Evolutionary conservation across 2,113 vertebrate species (phyloP).

Genomic region (Tupaia chinensis): DNA sequence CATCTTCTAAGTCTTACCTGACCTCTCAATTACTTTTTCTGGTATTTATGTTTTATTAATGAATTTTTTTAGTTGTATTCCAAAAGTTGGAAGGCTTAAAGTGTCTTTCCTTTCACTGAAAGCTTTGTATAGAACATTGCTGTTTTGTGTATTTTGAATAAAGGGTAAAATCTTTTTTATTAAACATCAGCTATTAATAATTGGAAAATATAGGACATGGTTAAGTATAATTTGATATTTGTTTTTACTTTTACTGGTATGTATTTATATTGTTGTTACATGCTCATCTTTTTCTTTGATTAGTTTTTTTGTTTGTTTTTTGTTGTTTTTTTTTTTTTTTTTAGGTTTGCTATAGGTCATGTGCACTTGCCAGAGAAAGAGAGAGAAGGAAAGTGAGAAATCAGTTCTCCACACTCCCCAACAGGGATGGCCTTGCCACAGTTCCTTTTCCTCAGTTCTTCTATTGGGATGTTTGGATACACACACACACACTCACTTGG

Average conservation of each 20-base stretch:
- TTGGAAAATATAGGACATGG: slow-evolving; percentile 16
- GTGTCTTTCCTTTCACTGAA: not conserved
- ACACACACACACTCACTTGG: too few species aligned
- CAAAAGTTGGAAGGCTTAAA: not conserved
- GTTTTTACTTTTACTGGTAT: not conserved
- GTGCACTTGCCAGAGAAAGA: too few species aligned
- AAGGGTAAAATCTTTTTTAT: slow-evolving; percentile 19
- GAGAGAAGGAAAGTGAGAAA: too few species aligned
- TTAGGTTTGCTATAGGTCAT: too few species aligned
- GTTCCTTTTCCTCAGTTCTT: too few species aligned
- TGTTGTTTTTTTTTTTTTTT: too few species aligned
- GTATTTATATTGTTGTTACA: not conserved
- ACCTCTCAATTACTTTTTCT: not conserved
- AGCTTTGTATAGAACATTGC: slow-evolving; percentile 45
- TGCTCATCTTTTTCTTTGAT: slow-evolving; percentile 16
- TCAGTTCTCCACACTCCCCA: too few species aligned
- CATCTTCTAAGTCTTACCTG: slow-evolving; percentile 9
- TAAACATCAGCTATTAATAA: slow-evolving; percentile 54
- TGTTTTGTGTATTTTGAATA: slow-evolving; percentile 41
- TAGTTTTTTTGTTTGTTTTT: not conserved
- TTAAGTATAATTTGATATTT: slow-evolving; percentile 22
- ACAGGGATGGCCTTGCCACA: too few species aligned
- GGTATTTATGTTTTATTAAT: not conserved
- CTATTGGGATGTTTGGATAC: too few species aligned
- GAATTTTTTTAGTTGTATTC: not conserved